phyloP scores from a whole-genome alignment of 2,113 vertebrate genomes.

The Gallinago paraguaiae region DNA sequence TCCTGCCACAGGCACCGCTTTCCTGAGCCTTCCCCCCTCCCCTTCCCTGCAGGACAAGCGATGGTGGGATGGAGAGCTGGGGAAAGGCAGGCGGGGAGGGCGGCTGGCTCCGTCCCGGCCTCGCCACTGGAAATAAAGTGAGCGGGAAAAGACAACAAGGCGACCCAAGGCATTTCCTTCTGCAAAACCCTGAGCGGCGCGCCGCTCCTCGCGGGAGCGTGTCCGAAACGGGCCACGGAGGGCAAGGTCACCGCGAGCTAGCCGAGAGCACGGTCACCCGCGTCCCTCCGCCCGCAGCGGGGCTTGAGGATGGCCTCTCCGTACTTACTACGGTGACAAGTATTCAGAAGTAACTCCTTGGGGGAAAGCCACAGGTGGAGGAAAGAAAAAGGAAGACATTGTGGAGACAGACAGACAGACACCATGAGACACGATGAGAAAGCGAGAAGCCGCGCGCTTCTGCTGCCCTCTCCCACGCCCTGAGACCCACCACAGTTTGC shows the following conservation, averaged over 20 bases:
- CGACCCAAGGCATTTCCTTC: slow-evolving; percentile 7
- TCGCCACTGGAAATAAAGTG: background rate
- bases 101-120: background rate
- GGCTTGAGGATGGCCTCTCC: slow-evolving; percentile 68
- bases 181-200: background rate
- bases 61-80: background rate
- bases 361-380: slow-evolving; percentile 77
- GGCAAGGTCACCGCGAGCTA: background rate
- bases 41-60: background rate
- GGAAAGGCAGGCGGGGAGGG: background rate
- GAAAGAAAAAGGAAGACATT: slow-evolving; percentile 78
- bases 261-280: background rate
- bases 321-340: slow-evolving; percentile 91
- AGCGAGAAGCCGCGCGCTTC: background rate
- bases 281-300: background rate
- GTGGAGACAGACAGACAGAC: slow-evolving; percentile 78
- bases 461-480: background rate
- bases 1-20: background rate
- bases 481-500: fast-evolving
- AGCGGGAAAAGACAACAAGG: background rate
- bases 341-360: slow-evolving; percentile 86
- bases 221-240: background rate
- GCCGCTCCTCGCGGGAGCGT: fast-evolving
- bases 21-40: slow-evolving; percentile 24
- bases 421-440: slow-evolving; percentile 64